Percentiles rank a stretch among this genome's conserved stretches.
Evolutionary conservation across 1,140 invertebrate genomes (phyloP).

Genomic region (Nylanderia fulva): DNA sequence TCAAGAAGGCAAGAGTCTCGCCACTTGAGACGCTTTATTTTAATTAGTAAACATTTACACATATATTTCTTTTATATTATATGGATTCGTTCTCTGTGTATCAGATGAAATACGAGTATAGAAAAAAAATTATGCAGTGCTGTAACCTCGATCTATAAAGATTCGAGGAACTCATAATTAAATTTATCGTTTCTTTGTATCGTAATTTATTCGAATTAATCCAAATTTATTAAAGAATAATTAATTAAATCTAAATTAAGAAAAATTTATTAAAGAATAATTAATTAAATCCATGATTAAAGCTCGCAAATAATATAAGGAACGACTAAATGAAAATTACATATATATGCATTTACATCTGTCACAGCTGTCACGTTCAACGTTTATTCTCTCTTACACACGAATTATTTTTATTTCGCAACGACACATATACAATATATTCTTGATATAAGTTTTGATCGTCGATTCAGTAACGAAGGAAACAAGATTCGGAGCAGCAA

Average conservation of each 20-base stretch:
- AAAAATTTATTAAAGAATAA: neutral
- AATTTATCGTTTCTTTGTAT: neutral
- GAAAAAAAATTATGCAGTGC: neutral
- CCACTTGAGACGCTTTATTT: neutral
- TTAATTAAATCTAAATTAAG: neutral
- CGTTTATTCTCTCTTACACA: neutral
- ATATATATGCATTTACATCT: too few relatives aligned
- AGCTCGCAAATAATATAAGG: neutral
- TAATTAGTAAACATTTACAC: neutral
- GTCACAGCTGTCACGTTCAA: conserved; percentile 18
- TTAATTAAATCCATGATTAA: neutral
- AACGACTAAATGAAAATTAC: neutral
- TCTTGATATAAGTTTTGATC: conserved; percentile 54
- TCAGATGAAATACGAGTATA: neutral
- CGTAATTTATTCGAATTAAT: too few relatives aligned
- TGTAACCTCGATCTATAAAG: neutral
- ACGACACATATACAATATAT: neutral
- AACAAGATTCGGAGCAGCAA: conserved; percentile 59
- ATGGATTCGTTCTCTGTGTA: neutral
- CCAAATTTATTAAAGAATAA: neutral
- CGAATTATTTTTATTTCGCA: neutral
- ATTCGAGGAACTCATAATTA: neutral
- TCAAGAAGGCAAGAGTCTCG: neutral
- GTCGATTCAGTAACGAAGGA: conserved; percentile 38
- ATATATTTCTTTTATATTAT: neutral